Conservation (phyloP, 2,888 invertebrate genomes). For the Drosophila subsilvestris region DNA sequence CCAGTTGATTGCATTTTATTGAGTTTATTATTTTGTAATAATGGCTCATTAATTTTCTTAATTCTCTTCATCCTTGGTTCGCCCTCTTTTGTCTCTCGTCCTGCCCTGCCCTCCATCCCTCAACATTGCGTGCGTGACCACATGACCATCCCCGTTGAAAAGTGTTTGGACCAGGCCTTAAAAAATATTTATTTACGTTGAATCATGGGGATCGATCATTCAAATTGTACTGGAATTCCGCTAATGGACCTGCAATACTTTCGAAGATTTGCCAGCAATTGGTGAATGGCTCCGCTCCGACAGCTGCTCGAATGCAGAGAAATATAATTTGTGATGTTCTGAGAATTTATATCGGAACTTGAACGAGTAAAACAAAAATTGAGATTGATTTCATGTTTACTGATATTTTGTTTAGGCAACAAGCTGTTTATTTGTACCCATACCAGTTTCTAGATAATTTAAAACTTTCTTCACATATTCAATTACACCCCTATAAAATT, state of each 20-base stretch:
- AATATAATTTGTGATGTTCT: no score
- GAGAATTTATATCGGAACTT: no score
- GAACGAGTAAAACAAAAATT: no score
- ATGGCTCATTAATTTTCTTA: constrained; percentile 16
- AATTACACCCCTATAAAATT: no score
- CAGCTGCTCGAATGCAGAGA: no score
- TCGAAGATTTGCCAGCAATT: background rate
- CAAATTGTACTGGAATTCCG: background rate
- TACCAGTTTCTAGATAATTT: no score
- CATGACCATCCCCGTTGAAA: background rate
- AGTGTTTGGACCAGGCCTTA: background rate
- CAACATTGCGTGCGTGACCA: background rate
- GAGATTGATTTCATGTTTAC: background rate
- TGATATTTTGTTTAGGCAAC: background rate
- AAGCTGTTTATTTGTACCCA: no score
- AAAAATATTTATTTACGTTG: background rate
- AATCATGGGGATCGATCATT: background rate
- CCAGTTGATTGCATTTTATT: constrained; percentile 33
- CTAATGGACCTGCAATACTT: background rate
- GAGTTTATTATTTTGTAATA: constrained; percentile 25
- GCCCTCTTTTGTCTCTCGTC: background rate
- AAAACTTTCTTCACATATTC: no score
- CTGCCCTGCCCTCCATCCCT: background rate
- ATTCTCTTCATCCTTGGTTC: constrained; percentile 9
- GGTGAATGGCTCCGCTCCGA: background rate